These are phyloP conservation scores for Hippocampus abdominalis DNA, from an alignment of 2,113 vertebrate species.

Conservation along the genomic window DNA sequence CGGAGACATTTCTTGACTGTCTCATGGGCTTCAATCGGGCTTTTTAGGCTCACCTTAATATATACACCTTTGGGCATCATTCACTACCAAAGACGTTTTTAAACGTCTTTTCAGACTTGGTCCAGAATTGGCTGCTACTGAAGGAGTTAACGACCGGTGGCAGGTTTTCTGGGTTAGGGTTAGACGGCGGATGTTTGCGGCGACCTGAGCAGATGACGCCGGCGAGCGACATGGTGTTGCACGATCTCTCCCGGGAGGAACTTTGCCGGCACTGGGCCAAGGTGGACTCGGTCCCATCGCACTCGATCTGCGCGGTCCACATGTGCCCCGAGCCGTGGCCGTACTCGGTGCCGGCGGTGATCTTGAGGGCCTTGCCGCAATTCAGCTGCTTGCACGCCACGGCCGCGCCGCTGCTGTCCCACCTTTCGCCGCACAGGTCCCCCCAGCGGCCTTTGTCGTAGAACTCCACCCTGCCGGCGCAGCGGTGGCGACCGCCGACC, in stretches of 20 bases:
- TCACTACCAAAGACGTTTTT: too few relatives aligned
- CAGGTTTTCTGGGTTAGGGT: too few relatives aligned
- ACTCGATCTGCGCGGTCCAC: conserved; percentile 45
- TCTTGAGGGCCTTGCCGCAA: conserved; percentile 39
- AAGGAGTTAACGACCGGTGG: too few relatives aligned
- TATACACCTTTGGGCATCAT: too few relatives aligned
- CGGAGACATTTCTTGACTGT: too few relatives aligned
- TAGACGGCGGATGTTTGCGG: too few relatives aligned
- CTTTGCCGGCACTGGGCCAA: conserved; percentile 41
- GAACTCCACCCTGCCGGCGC: conserved; percentile 55
- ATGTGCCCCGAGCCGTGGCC: conserved; percentile 18
- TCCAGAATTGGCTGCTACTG: too few relatives aligned
- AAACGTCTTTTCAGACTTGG: too few relatives aligned
- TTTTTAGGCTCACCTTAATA: too few relatives aligned
- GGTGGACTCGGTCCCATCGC: conserved; percentile 39
- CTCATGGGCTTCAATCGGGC: too few relatives aligned
- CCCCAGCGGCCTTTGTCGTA: conserved; percentile 52
- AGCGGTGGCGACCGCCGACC: conserved; percentile 29
- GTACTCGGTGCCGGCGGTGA: conserved; percentile 7
- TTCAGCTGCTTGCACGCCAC: conserved; percentile 54
- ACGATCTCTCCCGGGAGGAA: conserved; percentile 14
- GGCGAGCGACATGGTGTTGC: conserved; percentile 47
- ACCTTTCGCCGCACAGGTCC: conserved; percentile 52
- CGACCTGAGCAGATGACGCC: conserved; percentile 56
- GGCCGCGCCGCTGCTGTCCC: conserved; percentile 44